These are phyloP conservation scores for Ormyrus labotus DNA, from an alignment of 2,888 invertebrate genomes.

Conservation along the genomic window DNA sequence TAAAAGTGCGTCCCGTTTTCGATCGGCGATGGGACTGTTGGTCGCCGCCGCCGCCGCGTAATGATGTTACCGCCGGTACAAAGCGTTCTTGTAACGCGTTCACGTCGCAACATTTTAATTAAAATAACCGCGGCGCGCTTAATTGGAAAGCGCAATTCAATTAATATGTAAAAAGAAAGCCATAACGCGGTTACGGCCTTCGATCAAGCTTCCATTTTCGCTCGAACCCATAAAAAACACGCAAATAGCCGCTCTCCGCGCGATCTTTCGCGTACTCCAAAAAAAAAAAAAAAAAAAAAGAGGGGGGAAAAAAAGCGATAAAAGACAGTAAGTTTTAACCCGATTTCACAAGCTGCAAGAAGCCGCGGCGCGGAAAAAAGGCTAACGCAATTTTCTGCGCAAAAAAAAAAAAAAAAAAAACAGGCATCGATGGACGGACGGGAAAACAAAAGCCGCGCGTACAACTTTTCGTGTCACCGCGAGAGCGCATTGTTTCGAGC, in stretches of 20 bases:
- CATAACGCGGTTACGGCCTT: constrained; percentile 15
- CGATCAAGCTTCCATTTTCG: constrained; percentile 27
- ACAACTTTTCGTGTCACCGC: constrained; percentile 23
- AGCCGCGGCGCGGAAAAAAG: not conserved
- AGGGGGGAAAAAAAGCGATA: not conserved
- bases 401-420: not conserved
- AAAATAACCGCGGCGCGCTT: constrained; percentile 9
- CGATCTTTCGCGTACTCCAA: too few relatives aligned
- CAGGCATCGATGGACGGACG: not conserved
- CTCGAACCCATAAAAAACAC: not conserved
- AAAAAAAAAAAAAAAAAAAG: too few relatives aligned
- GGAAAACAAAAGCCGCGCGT: constrained; percentile 7
- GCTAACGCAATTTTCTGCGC: constrained; percentile 27
- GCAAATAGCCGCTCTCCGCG: not conserved
- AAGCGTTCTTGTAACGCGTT: too few relatives aligned
- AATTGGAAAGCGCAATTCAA: constrained; percentile 22
- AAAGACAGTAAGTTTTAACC: constrained; percentile 27
- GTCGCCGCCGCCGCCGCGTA: too few relatives aligned
- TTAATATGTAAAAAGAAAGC: constrained; percentile 25
- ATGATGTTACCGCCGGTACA: too few relatives aligned
- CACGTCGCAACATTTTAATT: constrained; percentile 9
- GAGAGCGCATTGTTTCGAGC: constrained; percentile 32
- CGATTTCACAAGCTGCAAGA: constrained; percentile 7
- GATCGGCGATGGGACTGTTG: too few relatives aligned
- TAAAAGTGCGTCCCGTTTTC: too few relatives aligned